Evolutionary conservation across 2,888 invertebrate genomes (phyloP).

Genomic region (Saturnia japonica): DNA sequence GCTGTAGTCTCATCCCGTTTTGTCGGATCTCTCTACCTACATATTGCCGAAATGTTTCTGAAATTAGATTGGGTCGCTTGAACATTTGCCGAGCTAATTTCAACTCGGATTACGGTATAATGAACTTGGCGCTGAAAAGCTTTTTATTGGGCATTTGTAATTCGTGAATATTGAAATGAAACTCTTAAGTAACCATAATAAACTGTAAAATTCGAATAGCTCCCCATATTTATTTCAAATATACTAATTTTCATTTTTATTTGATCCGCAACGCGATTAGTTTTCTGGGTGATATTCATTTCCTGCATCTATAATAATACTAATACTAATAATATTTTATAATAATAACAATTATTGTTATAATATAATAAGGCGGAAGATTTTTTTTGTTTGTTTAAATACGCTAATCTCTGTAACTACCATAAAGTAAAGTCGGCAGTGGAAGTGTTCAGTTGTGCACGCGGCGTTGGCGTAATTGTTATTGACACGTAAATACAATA

Average conservation of each 20-base stretch:
- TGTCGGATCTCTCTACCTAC: conserved; percentile 6
- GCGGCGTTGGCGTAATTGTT: too few relatives aligned
- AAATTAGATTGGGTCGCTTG: conserved; percentile 15
- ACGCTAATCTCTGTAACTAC: too few relatives aligned
- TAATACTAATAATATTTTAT: too few relatives aligned
- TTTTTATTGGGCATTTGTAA: conserved; percentile 12
- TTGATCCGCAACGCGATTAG: background rate
- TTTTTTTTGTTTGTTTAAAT: too few relatives aligned
- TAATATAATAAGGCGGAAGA: too few relatives aligned
- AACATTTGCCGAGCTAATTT: conserved; percentile 15
- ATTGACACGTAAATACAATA: too few relatives aligned
- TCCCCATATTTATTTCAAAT: background rate
- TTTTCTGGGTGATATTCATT: background rate
- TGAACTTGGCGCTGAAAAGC: conserved; percentile 3
- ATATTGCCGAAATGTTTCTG: conserved; percentile 14
- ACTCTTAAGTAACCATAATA: background rate
- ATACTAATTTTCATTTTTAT: background rate
- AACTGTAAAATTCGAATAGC: background rate
- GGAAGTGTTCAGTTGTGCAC: too few relatives aligned
- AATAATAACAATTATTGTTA: too few relatives aligned
- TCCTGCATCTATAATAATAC: too few relatives aligned
- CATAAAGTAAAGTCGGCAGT: too few relatives aligned
- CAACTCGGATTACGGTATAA: conserved; percentile 10
- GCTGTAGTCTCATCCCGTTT: conserved; percentile 14
- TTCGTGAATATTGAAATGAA: background rate